Base-by-base conservation (phyloP, 2,888 invertebrate genomes). In the Cloeon dipterum region DNA sequence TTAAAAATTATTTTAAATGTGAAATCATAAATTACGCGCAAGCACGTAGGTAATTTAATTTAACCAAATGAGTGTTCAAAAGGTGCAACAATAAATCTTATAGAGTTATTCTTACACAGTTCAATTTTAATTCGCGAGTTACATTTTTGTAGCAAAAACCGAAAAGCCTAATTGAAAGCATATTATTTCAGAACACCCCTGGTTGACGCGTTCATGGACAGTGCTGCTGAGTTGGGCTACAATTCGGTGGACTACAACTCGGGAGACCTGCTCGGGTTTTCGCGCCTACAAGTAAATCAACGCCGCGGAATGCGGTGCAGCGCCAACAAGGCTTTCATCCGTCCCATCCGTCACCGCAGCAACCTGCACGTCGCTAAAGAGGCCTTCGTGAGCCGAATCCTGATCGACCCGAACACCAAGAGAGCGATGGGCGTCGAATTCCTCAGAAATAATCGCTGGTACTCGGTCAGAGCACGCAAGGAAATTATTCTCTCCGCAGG, bases 401-500 rank as follows among this genome's bases (percentile, higher is more conserved):
- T 72, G 14, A 68, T 75, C 20, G 66, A 74, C 47, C 46, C 49
- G 0, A 29, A 46, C 8, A 54, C 52, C 11, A 63, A 61, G 48
- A 51, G 48, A n/a, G 61, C 57, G 2, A 47, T 37, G 2, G 74
- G 74, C 1, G 63, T 74, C 3, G 63, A 69, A 49, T 61, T 69
- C 46, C 54, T 62, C 26, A 66, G 66, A 50, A 52, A 57, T 17
- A 61, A 61, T 2, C 32, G 39, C 14, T 58, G 58, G 42, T 61
- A 59, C 42, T 60, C 60, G 43, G 66, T 70, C 32, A 54, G 61
- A 44, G 74, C 73, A 2, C 65, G 57, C 29, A 74, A 68, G 48
- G 78, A 78, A 55, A 69, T 83, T 0, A 74, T 85, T 39, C 44
- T 83, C 25, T 68, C 73, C 26, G 77, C 75, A 1, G 83, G 81